phyloP scores from a whole-genome alignment of 2,113 vertebrate genomes.

The Lontra canadensis region DNA sequence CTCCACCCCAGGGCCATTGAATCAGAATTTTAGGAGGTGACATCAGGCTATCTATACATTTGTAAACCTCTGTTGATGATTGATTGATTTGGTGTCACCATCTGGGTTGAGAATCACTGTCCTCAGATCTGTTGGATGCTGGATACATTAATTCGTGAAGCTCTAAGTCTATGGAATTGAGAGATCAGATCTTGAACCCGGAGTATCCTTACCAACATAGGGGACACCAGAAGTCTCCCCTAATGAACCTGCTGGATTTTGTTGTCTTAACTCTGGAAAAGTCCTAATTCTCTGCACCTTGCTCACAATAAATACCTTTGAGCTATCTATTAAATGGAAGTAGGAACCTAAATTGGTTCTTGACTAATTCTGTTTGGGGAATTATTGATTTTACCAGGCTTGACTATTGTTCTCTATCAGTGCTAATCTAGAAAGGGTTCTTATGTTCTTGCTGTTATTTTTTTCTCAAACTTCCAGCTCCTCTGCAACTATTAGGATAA shows the following conservation, averaged over 20 bases:
- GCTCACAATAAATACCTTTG: neutral
- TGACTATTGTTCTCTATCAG: neutral
- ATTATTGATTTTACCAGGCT: neutral
- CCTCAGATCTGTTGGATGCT: neutral
- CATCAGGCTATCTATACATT: neutral
- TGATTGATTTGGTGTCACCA: neutral
- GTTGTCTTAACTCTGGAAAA: neutral
- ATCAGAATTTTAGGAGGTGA: slow-evolving; percentile 27
- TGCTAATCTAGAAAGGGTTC: neutral
- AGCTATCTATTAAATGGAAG: neutral
- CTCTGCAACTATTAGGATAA: neutral
- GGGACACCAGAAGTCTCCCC: neutral
- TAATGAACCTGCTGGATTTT: neutral
- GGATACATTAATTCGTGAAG: neutral
- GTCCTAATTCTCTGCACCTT: neutral
- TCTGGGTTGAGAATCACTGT: neutral
- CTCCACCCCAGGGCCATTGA: neutral
- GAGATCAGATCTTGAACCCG: neutral
- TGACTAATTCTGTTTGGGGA: neutral
- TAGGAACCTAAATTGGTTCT: neutral
- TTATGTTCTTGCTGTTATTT: neutral
- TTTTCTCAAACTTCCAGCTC: neutral
- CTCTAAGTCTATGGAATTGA: neutral
- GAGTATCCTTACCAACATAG: neutral
- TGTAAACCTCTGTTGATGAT: neutral